Percentiles rank a stretch among this genome's conserved stretches.
Conservation (phyloP, 2,797 vertebrate species). For the Heterohyrax brucei region DNA sequence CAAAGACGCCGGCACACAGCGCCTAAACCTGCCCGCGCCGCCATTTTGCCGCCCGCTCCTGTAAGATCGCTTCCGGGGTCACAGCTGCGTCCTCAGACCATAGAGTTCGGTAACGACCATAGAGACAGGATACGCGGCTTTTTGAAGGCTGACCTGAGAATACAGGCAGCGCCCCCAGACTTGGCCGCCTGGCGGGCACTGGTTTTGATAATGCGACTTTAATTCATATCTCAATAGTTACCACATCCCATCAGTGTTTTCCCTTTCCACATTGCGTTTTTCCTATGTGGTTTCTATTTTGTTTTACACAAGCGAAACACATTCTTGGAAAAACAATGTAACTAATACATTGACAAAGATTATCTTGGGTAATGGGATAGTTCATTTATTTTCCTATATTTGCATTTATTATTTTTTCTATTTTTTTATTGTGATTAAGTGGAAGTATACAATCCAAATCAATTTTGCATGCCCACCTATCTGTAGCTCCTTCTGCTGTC, state of each 20-base stretch:
- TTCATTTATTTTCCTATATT: background rate
- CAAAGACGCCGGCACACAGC: background rate
- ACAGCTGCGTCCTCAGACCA: background rate
- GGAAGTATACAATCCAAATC: too few relatives aligned
- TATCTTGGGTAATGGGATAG: background rate
- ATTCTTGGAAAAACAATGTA: conserved; percentile 19
- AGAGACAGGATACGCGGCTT: background rate
- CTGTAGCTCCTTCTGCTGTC: too few relatives aligned
- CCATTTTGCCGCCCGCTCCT: conserved; percentile 71
- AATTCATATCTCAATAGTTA: background rate
- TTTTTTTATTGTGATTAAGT: too few relatives aligned
- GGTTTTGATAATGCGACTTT: background rate
- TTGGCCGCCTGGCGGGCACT: fast-evolving
- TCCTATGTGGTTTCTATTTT: conserved; percentile 24
- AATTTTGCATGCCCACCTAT: too few relatives aligned
- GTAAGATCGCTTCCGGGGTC: conserved; percentile 72
- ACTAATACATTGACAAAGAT: background rate
- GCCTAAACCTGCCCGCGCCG: background rate
- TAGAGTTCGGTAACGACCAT: conserved; percentile 70
- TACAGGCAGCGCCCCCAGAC: fast-evolving
- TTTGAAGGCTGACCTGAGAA: fast-evolving
- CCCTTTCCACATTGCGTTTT: background rate
- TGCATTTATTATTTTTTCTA: background rate
- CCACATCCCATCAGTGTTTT: background rate
- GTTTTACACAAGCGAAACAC: conserved; percentile 11